Conservation (phyloP, 37 sponge, comb jelly and placozoan genomes). For the Ianthella basta region DNA sequence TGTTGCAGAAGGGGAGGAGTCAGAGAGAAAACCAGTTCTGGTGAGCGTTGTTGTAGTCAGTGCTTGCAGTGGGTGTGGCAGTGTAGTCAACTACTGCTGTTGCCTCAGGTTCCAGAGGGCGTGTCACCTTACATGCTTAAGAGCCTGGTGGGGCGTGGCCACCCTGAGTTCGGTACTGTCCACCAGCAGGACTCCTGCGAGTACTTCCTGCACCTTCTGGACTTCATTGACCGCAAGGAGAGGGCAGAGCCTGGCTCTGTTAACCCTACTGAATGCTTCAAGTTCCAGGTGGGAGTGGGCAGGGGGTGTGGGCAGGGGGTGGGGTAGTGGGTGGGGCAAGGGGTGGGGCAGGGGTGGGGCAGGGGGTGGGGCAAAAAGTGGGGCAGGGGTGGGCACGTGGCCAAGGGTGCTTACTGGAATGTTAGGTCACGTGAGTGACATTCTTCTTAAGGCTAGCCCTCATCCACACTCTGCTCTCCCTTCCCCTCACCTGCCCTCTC, state of each 20-base stretch:
- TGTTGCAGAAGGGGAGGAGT: conserved; percentile 15
- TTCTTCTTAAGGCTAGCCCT: not conserved
- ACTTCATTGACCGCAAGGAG: conserved; percentile 63
- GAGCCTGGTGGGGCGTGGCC: conserved; percentile 82
- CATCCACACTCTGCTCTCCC: not conserved
- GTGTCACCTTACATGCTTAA: conserved; percentile 77
- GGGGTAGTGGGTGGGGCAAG: not conserved
- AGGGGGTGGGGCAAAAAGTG: not conserved
- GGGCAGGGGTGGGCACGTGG: not conserved
- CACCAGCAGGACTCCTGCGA: conserved; percentile 92
- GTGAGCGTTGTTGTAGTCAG: not conserved
- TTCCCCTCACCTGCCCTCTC: too few relatives aligned
- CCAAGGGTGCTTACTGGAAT: not conserved
- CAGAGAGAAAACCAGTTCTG: not conserved
- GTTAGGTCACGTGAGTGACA: not conserved
- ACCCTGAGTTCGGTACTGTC: conserved; percentile 84
- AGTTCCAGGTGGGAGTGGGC: conserved; percentile 55
- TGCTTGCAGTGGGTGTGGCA: not conserved
- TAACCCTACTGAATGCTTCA: conserved; percentile 57
- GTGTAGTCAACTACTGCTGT: too few relatives aligned
- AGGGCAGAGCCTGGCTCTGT: not conserved
- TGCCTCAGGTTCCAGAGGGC: too few relatives aligned
- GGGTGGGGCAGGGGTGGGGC: not conserved
- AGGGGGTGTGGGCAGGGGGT: not conserved
- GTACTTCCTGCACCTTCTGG: conserved; percentile 82